Evolutionary conservation across 2,888 invertebrate species (phyloP).

Genomic region (Nymphalis c-album): DNA sequence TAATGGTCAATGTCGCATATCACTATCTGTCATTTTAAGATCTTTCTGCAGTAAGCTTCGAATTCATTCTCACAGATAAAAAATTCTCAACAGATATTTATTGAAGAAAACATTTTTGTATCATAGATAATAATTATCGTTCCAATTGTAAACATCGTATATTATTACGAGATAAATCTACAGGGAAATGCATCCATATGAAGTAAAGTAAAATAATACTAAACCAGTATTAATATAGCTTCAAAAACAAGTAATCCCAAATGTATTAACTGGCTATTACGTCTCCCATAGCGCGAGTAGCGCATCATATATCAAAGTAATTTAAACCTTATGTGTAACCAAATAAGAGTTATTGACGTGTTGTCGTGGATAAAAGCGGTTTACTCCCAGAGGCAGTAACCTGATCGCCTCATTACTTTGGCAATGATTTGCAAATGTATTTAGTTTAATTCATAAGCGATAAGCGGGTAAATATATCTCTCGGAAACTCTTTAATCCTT

Average conservation of each 20-base stretch:
- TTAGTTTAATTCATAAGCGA: constrained; percentile 11
- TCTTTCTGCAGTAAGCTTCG: too few relatives aligned
- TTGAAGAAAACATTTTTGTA: too few relatives aligned
- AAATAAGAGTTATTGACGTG: background rate
- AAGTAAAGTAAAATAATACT: constrained; percentile 23
- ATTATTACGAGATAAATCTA: background rate
- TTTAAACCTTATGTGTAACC: constrained; percentile 4
- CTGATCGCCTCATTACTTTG: constrained; percentile 32
- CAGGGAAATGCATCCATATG: constrained; percentile 16
- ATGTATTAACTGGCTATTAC: constrained; percentile 24
- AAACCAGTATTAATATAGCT: constrained; percentile 30
- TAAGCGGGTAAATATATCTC: background rate
- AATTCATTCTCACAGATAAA: too few relatives aligned
- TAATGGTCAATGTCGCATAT: too few relatives aligned
- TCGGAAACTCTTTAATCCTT: too few relatives aligned
- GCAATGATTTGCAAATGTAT: constrained; percentile 28
- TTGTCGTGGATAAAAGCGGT: background rate
- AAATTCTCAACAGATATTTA: too few relatives aligned
- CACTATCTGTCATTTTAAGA: too few relatives aligned
- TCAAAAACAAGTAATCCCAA: constrained; percentile 30
- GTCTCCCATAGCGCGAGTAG: background rate
- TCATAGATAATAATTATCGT: too few relatives aligned
- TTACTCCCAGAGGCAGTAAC: constrained; percentile 31
- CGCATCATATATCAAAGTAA: background rate
- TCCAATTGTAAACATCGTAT: too few relatives aligned